A percentile compares a stretch with the other conserved stretches of the same genome.
Evolutionary conservation across 2,797 vertebrate genomes (phyloP).

Genomic region (Danio jaintianensis): DNA sequence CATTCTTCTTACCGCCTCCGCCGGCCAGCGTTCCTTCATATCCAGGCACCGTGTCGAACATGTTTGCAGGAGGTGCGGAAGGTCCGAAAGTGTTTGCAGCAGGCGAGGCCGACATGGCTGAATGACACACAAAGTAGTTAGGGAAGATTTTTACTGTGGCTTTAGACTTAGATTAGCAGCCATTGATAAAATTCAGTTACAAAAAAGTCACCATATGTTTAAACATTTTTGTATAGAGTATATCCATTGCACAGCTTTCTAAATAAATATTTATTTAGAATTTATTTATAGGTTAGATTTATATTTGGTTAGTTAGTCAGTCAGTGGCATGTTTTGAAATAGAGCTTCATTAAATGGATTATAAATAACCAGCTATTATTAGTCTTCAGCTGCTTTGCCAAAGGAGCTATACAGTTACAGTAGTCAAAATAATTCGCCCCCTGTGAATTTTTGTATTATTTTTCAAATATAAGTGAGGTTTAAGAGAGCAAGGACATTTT

Average conservation of each 20-base stretch:
- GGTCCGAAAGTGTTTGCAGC: constrained; percentile 49
- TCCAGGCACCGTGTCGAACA: constrained; percentile 79
- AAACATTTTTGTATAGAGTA: background rate
- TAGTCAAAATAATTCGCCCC: too few relatives aligned
- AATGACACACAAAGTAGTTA: constrained; percentile 68
- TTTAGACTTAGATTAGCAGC: constrained; percentile 1
- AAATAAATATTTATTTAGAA: background rate
- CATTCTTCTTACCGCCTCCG: constrained; percentile 70
- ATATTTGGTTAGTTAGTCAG: background rate
- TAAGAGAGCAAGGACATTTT: too few relatives aligned
- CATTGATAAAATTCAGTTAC: background rate
- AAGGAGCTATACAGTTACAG: too few relatives aligned
- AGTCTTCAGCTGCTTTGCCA: constrained; percentile 2
- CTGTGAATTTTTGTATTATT: too few relatives aligned
- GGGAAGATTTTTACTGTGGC: background rate
- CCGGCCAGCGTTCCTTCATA: constrained; percentile 79
- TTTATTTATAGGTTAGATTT: too few relatives aligned
- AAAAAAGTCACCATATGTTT: background rate
- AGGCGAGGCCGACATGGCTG: constrained; percentile 73
- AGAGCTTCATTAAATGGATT: background rate
- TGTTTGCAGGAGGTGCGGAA: constrained; percentile 75
- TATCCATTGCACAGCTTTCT: background rate
- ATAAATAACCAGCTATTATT: constrained; percentile 19
- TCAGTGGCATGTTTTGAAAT: background rate
- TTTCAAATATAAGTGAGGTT: too few relatives aligned